Base-by-base conservation (phyloP, 2,797 vertebrate species). In the Acrossocheilus fasciatus region DNA sequence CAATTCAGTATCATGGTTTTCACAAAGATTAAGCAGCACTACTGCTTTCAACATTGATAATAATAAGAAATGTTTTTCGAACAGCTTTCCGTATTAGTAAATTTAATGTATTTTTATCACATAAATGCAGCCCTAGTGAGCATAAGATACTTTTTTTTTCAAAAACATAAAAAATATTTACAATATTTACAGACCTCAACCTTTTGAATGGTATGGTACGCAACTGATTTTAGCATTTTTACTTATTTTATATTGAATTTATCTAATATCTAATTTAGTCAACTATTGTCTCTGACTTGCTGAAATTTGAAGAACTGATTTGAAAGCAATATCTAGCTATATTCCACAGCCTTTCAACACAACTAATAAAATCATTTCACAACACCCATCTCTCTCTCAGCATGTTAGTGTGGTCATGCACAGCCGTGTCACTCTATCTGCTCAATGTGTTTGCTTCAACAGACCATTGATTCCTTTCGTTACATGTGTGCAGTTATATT, bases 401-500 rank as follows among this genome's bases (percentile, higher is more conserved):
- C 43, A n/a, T 68, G 62, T 47, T 64, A 87, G 20, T 50, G 68
- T 39, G 9, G 64, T 66, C 80, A 68, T 75, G 11, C 54, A 39
- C 20, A 85, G 83, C 66, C 23, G 18, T 59, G 64, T 70, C 74
- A 68, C 36, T 84, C 15, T 54, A 50, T 59, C 73, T 70, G 84
- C 83, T 90, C 91, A 87, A 86, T 90, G 87, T 45, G 83, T 82
- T 73, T 82, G 79, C 45, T 23, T 77, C 20, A 41, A 41, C 50
- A 72, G 52, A 47, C 80, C 82, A 89, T 86, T 41, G 82, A 91
- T 89, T 72, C 0, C 4, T 78, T 86, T 84, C 59, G 23, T 82
- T 69, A 64, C 80, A 90, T 34, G 20, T 6, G 66, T 80, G 90
- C 90, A 74, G 89, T 89, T 81, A 82, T 75, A 62, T 12, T n/a